Evolutionary conservation across 2,888 invertebrate genomes (phyloP), one percentile per base, ranked within the genome.

Genomic region (Drosophila recens): DNA sequence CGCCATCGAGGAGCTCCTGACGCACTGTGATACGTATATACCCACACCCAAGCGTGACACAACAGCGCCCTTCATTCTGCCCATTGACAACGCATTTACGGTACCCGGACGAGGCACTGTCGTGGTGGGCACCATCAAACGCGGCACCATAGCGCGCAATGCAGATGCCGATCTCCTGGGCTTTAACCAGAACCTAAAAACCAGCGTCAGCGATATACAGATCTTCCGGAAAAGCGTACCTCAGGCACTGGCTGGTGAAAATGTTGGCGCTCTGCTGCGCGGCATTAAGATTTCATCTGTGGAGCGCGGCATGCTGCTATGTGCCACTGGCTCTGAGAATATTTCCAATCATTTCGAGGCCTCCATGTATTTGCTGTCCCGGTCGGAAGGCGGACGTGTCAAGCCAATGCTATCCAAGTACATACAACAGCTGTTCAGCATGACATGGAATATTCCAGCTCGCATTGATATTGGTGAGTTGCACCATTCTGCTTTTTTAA

Each of bases 51-150:
- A 94, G 15, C 93, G 98, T 77, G 97, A 98, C 91, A 87, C 95
- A 2, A 92, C 93, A 0, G 96, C 96, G 0, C 97, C 98, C 0
- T 98, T 98, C 90, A 90, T 97, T 61, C 93, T 99, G 92, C 97
- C 98, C 3, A 96, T 99, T 90, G 98, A 98, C 91, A 97, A 95
- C 91, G 95, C 95, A 0, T 96, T 98, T 88, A 95, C 95, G 0
- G 95, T 98, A 1, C 96, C 97, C 1, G 98, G 98, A 0, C 90
- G 97, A 92, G 98, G 98, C 0, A 97, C 98, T 0, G 98, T 99
- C 0, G 96, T 97, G 0, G 95, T 98, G 43, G 98, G 98, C 0
- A 97, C 97, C 0, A 92, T 98, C 1, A 95, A 95, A 90, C 93
- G 95, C 69, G 98, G 98, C 1, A 93, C 93, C 0, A 93, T 98